Conservation (phyloP, 2,113 vertebrate species). For the Colinus virginianus region DNA sequence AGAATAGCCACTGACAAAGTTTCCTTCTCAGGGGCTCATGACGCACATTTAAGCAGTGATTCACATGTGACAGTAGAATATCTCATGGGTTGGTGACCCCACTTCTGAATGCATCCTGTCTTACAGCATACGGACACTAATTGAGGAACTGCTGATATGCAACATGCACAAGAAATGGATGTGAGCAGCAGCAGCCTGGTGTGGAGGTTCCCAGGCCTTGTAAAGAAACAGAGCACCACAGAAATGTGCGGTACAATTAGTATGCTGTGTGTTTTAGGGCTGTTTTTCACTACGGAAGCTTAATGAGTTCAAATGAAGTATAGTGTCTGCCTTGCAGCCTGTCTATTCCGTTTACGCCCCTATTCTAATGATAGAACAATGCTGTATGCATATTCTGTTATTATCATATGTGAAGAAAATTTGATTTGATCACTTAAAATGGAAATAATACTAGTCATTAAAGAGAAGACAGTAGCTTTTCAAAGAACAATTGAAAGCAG, state of each 20-base stretch:
- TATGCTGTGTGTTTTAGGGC: neutral
- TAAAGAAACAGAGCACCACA: neutral
- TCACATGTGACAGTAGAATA: neutral
- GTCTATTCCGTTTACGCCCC: neutral
- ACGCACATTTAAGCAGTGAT: neutral
- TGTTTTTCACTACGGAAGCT: neutral
- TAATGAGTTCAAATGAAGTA: neutral
- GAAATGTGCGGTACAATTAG: neutral
- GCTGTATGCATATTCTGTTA: neutral
- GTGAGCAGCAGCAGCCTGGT: neutral
- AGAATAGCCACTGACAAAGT: neutral
- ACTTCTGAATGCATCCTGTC: neutral
- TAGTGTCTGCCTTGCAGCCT: neutral
- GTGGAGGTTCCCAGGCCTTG: neutral
- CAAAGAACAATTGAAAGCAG: neutral
- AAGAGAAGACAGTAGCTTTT: neutral
- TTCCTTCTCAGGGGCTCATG: neutral
- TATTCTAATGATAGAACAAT: neutral
- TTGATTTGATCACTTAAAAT: neutral
- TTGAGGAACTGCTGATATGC: neutral
- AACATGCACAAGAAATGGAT: accelerated
- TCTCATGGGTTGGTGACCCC: accelerated
- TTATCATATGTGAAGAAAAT: neutral
- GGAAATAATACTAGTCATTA: neutral
- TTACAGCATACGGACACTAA: neutral